Conservation (phyloP, 2,797 vertebrate species). For the Coccyzus lansbergi region DNA sequence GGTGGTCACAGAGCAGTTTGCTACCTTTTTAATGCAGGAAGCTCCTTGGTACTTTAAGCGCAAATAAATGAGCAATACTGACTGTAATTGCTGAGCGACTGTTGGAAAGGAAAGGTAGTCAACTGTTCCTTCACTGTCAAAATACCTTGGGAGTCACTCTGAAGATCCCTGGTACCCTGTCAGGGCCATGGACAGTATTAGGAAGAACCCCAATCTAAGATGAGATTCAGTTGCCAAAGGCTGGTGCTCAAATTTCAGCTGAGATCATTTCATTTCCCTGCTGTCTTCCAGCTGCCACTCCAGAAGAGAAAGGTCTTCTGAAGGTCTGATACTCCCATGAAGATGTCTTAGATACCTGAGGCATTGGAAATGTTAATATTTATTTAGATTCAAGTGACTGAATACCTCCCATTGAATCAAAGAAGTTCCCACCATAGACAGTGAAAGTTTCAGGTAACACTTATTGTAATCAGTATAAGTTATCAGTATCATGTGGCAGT, state of each 20-base stretch:
- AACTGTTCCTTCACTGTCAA: neutral
- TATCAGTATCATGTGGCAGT: neutral
- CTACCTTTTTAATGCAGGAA: neutral
- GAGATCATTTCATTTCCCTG: neutral
- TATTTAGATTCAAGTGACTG: neutral
- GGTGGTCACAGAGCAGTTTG: neutral
- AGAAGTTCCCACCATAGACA: neutral
- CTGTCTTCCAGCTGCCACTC: neutral
- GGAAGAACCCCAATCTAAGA: neutral
- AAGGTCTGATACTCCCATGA: neutral
- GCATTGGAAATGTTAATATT: neutral
- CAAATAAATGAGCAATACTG: neutral
- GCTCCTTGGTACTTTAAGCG: neutral
- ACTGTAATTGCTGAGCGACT: neutral
- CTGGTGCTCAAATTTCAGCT: neutral
- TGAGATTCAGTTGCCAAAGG: neutral
- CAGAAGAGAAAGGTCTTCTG: neutral
- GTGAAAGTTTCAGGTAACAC: neutral
- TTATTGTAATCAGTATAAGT: neutral
- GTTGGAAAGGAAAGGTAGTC: neutral
- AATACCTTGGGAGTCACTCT: neutral
- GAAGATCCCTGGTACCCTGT: neutral
- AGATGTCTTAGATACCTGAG: neutral
- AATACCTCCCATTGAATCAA: neutral
- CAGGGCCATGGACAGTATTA: neutral